Evolutionary conservation across 1,140 invertebrate species (phyloP).

Genomic region (Linepithema humile): DNA sequence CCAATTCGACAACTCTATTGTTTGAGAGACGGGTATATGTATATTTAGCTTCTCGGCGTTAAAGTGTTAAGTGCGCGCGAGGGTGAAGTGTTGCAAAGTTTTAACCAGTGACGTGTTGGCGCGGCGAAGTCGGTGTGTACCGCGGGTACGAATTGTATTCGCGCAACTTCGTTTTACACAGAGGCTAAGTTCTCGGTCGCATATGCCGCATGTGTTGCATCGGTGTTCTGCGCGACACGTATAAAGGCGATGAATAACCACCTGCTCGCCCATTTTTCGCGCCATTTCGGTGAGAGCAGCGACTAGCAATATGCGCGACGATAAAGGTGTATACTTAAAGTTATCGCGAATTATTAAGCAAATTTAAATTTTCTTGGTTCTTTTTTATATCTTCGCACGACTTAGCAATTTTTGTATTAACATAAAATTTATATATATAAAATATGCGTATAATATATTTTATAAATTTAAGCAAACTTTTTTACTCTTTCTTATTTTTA

Average conservation of each 20-base stretch:
- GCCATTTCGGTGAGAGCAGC: neutral
- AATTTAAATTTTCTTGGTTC: neutral
- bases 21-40: neutral
- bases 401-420: too few relatives aligned
- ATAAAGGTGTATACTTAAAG: neutral
- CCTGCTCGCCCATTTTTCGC: slow-evolving; percentile 3
- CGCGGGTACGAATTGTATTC: neutral
- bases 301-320: neutral
- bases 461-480: too few relatives aligned
- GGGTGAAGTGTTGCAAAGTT: neutral
- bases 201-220: neutral
- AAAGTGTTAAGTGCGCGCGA: neutral
- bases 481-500: too few relatives aligned
- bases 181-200: neutral
- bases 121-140: too few relatives aligned
- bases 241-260: neutral
- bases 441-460: too few relatives aligned
- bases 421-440: too few relatives aligned
- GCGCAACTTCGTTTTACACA: neutral
- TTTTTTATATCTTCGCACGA: too few relatives aligned
- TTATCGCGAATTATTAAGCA: neutral
- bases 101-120: slow-evolving; percentile 6
- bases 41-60: neutral
- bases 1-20: too few relatives aligned
- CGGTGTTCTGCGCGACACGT: neutral